A percentile compares a stretch with the other conserved stretches of the same genome.
Evolutionary conservation across 2,797 vertebrate species (phyloP).

Genomic region (Knipowitschia caucasica): DNA sequence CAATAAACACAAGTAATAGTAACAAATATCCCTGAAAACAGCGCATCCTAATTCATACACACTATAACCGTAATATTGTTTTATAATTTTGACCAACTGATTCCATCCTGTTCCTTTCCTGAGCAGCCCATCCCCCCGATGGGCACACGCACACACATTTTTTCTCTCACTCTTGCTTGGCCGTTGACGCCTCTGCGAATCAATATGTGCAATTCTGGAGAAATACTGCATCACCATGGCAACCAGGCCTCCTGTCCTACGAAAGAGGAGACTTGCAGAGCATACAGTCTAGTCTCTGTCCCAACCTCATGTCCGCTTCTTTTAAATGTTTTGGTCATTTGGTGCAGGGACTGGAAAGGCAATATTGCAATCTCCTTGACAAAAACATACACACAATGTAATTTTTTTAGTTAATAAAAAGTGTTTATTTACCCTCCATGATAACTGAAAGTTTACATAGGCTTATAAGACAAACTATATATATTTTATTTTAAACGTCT

Average conservation of each 20-base stretch:
- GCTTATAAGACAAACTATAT: not conserved
- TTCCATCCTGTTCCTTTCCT: constrained; percentile 24
- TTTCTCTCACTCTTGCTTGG: constrained; percentile 86
- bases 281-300: constrained; percentile 44
- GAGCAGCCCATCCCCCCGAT: constrained; percentile 53
- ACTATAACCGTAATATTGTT: constrained; percentile 39
- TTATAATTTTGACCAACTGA: constrained; percentile 38
- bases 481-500: no score
- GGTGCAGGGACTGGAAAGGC: not conserved
- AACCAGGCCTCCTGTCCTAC: constrained; percentile 91
- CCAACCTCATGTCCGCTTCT: constrained; percentile 12
- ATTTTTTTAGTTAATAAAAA: no score
- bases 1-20: not conserved
- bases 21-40: not conserved
- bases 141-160: constrained; percentile 70
- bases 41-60: constrained; percentile 3
- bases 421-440: no score
- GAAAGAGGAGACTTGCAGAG: constrained; percentile 52
- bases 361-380: not conserved
- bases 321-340: constrained; percentile 2
- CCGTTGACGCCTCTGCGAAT: constrained; percentile 94
- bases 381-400: no score
- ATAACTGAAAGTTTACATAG: no score
- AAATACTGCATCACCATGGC: constrained; percentile 96
- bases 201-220: constrained; percentile 99